These are phyloP conservation scores for Drosophila ficusphila DNA, from an alignment of 1,140 invertebrate genomes.

Conservation along the genomic window DNA sequence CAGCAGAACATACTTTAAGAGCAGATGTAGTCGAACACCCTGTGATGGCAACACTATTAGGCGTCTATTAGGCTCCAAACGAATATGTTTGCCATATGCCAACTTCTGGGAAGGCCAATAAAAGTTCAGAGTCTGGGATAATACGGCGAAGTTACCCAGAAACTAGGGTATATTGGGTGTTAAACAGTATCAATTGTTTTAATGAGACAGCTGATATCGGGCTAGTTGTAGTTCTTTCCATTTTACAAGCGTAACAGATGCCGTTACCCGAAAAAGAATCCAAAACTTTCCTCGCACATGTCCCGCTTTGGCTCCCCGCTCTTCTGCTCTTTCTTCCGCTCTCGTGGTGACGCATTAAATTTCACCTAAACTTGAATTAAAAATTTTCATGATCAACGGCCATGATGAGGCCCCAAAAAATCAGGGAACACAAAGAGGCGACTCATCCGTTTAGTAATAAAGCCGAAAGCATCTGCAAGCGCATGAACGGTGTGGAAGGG, in stretches of 20 bases:
- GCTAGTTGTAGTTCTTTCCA: background rate
- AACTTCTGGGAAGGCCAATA: background rate
- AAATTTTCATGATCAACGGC: constrained; percentile 81
- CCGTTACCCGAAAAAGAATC: background rate
- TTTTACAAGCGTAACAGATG: background rate
- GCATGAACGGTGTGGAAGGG: background rate
- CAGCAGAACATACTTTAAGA: background rate
- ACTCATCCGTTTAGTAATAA: constrained; percentile 42
- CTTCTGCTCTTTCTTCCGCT: background rate
- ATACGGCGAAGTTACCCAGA: too few relatives aligned
- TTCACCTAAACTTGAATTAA: constrained; percentile 83
- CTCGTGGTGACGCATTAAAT: constrained; percentile 61
- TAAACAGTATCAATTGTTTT: too few relatives aligned
- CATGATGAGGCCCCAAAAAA: constrained; percentile 51
- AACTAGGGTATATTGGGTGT: too few relatives aligned
- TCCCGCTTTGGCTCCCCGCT: constrained; percentile 1
- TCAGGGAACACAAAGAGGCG: constrained; percentile 12
- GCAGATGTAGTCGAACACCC: background rate
- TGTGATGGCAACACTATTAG: background rate
- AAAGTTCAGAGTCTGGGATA: background rate
- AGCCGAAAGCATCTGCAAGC: constrained; percentile 33
- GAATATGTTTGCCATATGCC: background rate
- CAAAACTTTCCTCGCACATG: constrained; percentile 1
- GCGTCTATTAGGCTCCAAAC: background rate
- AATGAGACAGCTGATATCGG: too few relatives aligned